Evolutionary conservation across 2,888 invertebrate genomes (phyloP).

Genomic region (Rotaria magnacalcarata): DNA sequence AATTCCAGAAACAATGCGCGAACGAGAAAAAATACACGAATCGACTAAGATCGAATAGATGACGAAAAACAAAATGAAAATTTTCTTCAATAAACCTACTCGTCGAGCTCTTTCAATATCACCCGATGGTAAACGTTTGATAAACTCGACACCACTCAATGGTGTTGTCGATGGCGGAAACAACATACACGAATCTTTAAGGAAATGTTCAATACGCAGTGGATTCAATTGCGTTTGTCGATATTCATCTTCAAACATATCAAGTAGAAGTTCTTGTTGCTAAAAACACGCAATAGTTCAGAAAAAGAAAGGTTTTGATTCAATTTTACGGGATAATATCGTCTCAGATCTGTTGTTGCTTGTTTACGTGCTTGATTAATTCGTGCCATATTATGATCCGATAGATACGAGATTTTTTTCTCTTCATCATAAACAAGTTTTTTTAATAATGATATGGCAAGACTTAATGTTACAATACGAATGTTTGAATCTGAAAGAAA

Average conservation of each 20-base stretch:
- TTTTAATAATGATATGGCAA: constrained; percentile 75
- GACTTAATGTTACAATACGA: constrained; percentile 82
- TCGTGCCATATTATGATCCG: constrained; percentile 68
- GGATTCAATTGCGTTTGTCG: constrained; percentile 58
- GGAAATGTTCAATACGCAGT: constrained; percentile 61
- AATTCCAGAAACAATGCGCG: constrained; percentile 68
- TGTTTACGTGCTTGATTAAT: constrained; percentile 73
- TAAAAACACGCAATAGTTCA: constrained; percentile 52
- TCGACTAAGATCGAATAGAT: constrained; percentile 53
- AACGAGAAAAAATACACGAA: constrained; percentile 75
- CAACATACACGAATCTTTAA: constrained; percentile 90
- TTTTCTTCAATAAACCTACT: not conserved
- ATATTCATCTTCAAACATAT: constrained; percentile 97
- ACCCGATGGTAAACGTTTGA: constrained; percentile 86
- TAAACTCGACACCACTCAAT: constrained; percentile 83
- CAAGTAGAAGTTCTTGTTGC: constrained; percentile 93
- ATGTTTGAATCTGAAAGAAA: constrained; percentile 64
- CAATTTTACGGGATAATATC: constrained; percentile 74
- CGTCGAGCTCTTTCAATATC: constrained; percentile 67
- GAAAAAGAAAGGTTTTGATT: not conserved
- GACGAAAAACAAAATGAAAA: not conserved
- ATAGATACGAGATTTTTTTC: constrained; percentile 63
- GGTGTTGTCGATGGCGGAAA: constrained; percentile 91
- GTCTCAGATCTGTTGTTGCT: constrained; percentile 76
- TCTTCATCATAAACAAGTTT: constrained; percentile 65